Conservation (phyloP, 2,797 vertebrate species). For the Coluber constrictor region DNA sequence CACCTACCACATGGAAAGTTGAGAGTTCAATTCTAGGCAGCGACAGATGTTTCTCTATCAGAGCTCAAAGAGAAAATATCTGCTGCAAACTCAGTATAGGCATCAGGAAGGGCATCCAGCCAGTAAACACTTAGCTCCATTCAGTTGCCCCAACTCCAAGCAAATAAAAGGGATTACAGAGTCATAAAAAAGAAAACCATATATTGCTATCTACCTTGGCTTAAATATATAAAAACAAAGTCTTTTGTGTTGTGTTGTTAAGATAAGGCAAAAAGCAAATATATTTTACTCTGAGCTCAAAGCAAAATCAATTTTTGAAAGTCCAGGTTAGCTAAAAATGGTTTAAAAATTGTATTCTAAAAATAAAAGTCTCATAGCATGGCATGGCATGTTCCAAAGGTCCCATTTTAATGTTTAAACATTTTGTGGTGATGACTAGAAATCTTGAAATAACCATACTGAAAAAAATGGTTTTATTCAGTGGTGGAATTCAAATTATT, state of each 20-base stretch:
- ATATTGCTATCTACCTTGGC: background rate
- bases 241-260: background rate
- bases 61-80: background rate
- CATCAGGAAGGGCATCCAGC: background rate
- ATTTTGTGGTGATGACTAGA: background rate
- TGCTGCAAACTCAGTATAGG: background rate
- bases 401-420: background rate
- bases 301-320: background rate
- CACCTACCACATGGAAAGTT: background rate
- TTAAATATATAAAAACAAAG: background rate
- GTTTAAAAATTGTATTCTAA: background rate
- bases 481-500: too few species aligned
- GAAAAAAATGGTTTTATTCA: background rate
- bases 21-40: background rate
- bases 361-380: background rate
- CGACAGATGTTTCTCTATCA: background rate
- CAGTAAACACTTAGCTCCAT: background rate
- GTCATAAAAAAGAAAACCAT: background rate
- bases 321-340: background rate
- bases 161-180: background rate
- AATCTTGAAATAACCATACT: background rate
- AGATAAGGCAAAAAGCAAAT: background rate
- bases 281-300: background rate
- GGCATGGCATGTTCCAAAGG: background rate
- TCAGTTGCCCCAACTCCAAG: background rate